These are phyloP conservation scores for Zaprionus gabonicus DNA, from an alignment of 1,140 invertebrate species.

Conservation along the genomic window DNA sequence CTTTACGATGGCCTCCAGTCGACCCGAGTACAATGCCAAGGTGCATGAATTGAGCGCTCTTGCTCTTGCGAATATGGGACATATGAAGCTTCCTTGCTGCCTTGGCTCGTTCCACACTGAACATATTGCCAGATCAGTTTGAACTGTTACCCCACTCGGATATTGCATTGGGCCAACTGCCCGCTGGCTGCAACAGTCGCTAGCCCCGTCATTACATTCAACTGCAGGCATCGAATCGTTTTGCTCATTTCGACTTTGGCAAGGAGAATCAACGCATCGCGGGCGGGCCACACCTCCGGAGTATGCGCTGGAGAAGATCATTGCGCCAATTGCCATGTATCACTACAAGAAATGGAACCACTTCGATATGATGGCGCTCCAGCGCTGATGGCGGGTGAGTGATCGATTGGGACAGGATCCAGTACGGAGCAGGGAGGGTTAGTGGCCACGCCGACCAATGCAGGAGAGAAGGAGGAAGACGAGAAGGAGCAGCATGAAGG, in stretches of 20 bases:
- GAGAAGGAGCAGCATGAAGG: neutral
- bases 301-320: slow-evolving; percentile 87
- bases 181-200: slow-evolving; percentile 56
- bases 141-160: slow-evolving; percentile 54
- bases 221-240: slow-evolving; percentile 51
- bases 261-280: slow-evolving; percentile 84
- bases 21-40: slow-evolving; percentile 88
- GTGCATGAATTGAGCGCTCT: slow-evolving; percentile 85
- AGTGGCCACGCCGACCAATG: neutral
- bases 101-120: slow-evolving; percentile 14
- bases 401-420: neutral
- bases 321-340: slow-evolving; percentile 86
- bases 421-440: neutral
- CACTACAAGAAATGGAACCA: slow-evolving; percentile 85
- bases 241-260: slow-evolving; percentile 63
- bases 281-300: slow-evolving; percentile 84
- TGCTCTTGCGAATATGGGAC: slow-evolving; percentile 85
- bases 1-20: slow-evolving; percentile 87
- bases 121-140: slow-evolving; percentile 17
- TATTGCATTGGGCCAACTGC: slow-evolving; percentile 47
- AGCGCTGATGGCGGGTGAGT: slow-evolving; percentile 33
- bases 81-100: slow-evolving; percentile 48
- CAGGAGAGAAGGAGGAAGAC: neutral
- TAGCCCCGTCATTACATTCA: slow-evolving; percentile 66
- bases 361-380: slow-evolving; percentile 86